Evolutionary conservation across 2,113 vertebrate genomes (phyloP).

Genomic region (Pterocles gutturalis): DNA sequence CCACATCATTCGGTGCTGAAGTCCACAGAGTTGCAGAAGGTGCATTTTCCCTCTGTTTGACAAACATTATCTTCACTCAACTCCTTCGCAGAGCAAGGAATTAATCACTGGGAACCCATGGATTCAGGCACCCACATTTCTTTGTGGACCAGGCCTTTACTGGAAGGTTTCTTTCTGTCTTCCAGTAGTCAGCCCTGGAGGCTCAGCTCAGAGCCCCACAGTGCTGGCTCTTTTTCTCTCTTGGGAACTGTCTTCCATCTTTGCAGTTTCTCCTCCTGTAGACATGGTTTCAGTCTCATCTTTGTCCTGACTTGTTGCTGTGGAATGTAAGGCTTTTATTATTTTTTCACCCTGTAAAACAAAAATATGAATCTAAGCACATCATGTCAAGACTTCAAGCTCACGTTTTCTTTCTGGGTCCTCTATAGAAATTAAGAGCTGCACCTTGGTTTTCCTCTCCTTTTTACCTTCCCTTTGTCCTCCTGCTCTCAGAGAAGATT

Average conservation of each 20-base stretch:
- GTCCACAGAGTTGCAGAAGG: not conserved
- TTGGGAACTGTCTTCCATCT: constrained; percentile 13
- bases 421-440: not conserved
- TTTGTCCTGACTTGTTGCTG: constrained; percentile 53
- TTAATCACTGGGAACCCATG: not conserved
- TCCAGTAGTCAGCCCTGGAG: not conserved
- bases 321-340: constrained; percentile 31
- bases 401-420: not conserved
- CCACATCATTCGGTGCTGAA: not conserved
- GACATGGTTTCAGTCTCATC: constrained; percentile 7
- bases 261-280: constrained; percentile 39
- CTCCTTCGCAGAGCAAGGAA: not conserved
- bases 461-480: not conserved
- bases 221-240: not conserved
- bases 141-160: not conserved
- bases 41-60: not conserved
- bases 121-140: not conserved
- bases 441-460: not conserved
- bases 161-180: not conserved
- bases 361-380: constrained; percentile 27
- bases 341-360: not conserved
- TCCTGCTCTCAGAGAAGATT: constrained; percentile 20
- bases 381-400: not conserved
- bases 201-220: not conserved
- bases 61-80: not conserved